These are phyloP conservation scores for Drosophila bocqueti DNA, from an alignment of 1,140 invertebrate genomes.

Conservation along the genomic window DNA sequence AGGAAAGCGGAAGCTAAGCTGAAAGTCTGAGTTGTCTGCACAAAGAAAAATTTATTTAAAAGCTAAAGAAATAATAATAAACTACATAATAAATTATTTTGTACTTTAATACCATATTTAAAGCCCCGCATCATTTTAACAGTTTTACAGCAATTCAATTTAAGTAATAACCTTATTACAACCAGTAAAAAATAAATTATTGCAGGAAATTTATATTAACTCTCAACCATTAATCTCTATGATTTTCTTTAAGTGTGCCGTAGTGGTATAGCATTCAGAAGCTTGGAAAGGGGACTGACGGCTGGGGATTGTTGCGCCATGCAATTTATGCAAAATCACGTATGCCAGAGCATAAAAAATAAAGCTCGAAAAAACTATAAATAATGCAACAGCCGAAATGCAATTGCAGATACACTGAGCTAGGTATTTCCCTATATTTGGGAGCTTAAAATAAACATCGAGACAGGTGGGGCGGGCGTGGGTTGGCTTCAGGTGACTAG, in stretches of 20 bases:
- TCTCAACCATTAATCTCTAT: no score
- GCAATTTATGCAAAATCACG: constrained; percentile 73
- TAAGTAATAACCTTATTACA: no score
- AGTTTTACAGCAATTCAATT: no score
- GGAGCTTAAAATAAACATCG: constrained; percentile 27
- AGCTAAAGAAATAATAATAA: neutral
- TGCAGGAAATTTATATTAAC: no score
- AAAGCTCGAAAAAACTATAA: constrained; percentile 53
- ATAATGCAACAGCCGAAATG: constrained; percentile 70
- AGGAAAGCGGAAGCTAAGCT: constrained; percentile 36
- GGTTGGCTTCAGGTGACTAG: constrained; percentile 18
- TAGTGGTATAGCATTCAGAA: neutral
- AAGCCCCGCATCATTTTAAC: no score
- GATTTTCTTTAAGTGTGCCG: neutral
- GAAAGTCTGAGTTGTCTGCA: constrained; percentile 13
- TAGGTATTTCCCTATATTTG: constrained; percentile 8
- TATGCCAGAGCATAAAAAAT: constrained; percentile 62
- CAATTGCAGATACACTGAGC: constrained; percentile 28
- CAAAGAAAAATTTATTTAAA: neutral
- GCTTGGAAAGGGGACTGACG: neutral
- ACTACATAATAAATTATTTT: no score
- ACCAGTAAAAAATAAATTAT: no score
- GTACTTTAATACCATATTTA: no score
- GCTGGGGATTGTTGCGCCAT: constrained; percentile 16
- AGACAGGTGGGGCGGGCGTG: neutral